Conservation (phyloP, 2,113 vertebrate genomes). For the Cheirogaleus medius region DNA sequence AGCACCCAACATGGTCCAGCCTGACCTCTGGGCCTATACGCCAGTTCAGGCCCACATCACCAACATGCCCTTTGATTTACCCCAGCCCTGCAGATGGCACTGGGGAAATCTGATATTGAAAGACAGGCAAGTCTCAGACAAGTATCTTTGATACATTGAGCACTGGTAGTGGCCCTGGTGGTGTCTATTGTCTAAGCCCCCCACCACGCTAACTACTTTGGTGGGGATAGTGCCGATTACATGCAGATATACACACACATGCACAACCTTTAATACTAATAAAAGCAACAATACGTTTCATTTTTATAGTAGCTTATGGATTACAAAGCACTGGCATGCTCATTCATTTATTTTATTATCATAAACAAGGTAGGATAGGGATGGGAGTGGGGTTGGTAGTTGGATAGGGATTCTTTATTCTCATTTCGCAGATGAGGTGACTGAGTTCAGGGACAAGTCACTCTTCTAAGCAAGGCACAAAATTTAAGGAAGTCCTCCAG, state of each 20-base stretch:
- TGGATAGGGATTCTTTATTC: neutral
- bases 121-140: neutral
- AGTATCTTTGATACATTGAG: neutral
- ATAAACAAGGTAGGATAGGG: neutral
- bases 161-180: neutral
- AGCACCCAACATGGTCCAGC: neutral
- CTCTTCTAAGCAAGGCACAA: neutral
- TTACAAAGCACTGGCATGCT: neutral
- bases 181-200: neutral
- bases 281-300: neutral
- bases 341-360: neutral
- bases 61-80: neutral
- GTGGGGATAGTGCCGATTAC: neutral
- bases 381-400: neutral
- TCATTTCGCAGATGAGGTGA: neutral
- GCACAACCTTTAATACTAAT: neutral
- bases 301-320: neutral
- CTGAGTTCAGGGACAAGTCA: neutral
- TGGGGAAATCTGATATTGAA: neutral
- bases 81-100: neutral
- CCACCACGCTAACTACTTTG: neutral
- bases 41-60: neutral
- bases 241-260: neutral
- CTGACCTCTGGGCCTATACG: neutral
- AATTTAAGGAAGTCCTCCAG: neutral